These are phyloP conservation scores for Coranthus polyacanthus DNA, from an alignment of 2,797 vertebrate genomes.

Conservation along the genomic window DNA sequence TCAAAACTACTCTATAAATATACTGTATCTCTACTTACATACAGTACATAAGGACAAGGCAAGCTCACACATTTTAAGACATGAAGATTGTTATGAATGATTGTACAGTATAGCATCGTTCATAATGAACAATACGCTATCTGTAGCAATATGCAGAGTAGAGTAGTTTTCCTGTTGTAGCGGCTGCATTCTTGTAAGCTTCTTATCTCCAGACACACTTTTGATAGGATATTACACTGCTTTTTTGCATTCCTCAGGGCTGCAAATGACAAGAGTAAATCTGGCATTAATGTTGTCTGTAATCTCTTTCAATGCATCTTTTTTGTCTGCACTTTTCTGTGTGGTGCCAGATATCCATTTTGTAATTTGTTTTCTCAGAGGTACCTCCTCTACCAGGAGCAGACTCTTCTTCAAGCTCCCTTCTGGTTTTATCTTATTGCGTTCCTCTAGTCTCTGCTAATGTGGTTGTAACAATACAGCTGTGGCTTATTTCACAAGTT, in stretches of 20 bases:
- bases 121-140: neutral
- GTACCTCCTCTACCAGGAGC: neutral
- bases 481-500: no score
- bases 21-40: neutral
- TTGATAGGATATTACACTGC: constrained; percentile 15
- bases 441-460: neutral
- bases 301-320: constrained; percentile 14
- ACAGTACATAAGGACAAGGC: neutral
- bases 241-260: constrained; percentile 7
- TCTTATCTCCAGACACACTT: constrained; percentile 41
- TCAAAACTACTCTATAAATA: neutral
- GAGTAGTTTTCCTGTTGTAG: neutral
- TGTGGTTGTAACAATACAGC: neutral
- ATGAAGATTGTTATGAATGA: neutral
- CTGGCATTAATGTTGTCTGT: constrained; percentile 14
- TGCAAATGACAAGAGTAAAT: neutral
- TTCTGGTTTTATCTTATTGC: constrained; percentile 2
- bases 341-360: neutral
- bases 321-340: constrained; percentile 1
- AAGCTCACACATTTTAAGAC: neutral
- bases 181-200: constrained; percentile 25
- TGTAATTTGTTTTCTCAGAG: constrained; percentile 2
- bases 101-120: neutral
- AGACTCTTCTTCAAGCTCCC: constrained; percentile 1
- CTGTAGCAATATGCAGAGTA: neutral